These are phyloP conservation scores for Baryphthengus martii DNA, from an alignment of 2,113 vertebrate species.

Conservation along the genomic window DNA sequence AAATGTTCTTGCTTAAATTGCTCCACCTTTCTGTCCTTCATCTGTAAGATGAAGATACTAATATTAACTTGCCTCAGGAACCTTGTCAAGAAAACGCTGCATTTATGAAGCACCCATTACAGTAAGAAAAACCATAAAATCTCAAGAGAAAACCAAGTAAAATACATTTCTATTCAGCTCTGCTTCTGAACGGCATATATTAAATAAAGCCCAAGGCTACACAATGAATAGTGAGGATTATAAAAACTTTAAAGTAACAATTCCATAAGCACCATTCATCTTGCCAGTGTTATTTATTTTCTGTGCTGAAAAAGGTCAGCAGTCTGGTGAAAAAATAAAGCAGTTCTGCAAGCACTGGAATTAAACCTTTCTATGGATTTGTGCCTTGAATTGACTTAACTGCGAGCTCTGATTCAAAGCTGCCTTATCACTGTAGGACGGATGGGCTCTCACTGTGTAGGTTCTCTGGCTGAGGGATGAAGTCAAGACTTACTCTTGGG, in stretches of 20 bases:
- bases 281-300: neutral
- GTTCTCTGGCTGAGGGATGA: neutral
- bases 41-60: neutral
- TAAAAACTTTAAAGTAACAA: neutral
- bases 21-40: neutral
- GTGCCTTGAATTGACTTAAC: neutral
- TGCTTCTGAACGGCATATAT: neutral
- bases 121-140: neutral
- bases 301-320: neutral
- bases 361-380: neutral
- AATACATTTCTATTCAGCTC: neutral
- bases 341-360: neutral
- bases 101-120: neutral
- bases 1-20: neutral
- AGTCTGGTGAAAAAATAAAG: neutral
- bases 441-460: neutral
- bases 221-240: neutral
- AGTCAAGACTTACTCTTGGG: neutral
- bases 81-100: neutral
- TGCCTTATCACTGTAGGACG: neutral
- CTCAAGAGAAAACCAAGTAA: neutral
- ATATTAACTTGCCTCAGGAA: neutral
- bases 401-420: neutral
- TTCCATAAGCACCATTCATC: neutral
- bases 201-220: neutral